Base-by-base conservation (phyloP, 2,797 vertebrate species). In the Urophycis tenuis region DNA sequence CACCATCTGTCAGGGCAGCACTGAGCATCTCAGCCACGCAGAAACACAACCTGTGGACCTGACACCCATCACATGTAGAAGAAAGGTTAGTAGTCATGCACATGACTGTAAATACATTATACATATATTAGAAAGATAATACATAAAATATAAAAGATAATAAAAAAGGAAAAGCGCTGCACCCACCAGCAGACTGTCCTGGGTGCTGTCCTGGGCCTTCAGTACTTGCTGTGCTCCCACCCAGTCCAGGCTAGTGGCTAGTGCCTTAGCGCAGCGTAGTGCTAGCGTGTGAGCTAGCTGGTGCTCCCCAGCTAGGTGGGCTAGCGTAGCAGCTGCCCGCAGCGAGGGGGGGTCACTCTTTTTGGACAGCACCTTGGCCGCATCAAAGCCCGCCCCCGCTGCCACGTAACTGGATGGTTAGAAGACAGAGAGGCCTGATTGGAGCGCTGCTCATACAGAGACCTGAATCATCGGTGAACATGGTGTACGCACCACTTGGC, bases 401-500 rank as follows among this genome's bases (percentile, higher is more conserved):
- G 96, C 96, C 41, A 99, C 89, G 80, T 96, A 95, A 87, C 97
- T 99, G 82, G 2, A 67, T 73, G 41, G 64, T 6, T 71, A 7
- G 7, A 45, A 17, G 70, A 60, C 0, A 64, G 10, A 25, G 3
- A 67, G 14, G 32, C 14, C 14, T 41, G 14, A 41, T 41, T 39
- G 36, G 36, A 39, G 10, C 36, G 14, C 36, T 11, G 11, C 53
- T n/a, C n/a, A n/a, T n/a, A n/a, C n/a, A n/a, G n/a, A n/a, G n/a
- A n/a, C n/a, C n/a, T n/a, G n/a, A n/a, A n/a, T n/a, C n/a, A n/a
- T n/a, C n/a, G n/a, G n/a, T n/a, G n/a, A n/a, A n/a, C n/a, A n/a
- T n/a, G n/a, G n/a, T n/a, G n/a, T n/a, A n/a, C n/a, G n/a, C n/a
- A 98, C 98, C 98, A 99, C 87, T 99, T 99, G 49, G 98, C 96